Base-by-base conservation (phyloP, 2,888 invertebrate genomes). In the Scaptomyza tumidula region DNA sequence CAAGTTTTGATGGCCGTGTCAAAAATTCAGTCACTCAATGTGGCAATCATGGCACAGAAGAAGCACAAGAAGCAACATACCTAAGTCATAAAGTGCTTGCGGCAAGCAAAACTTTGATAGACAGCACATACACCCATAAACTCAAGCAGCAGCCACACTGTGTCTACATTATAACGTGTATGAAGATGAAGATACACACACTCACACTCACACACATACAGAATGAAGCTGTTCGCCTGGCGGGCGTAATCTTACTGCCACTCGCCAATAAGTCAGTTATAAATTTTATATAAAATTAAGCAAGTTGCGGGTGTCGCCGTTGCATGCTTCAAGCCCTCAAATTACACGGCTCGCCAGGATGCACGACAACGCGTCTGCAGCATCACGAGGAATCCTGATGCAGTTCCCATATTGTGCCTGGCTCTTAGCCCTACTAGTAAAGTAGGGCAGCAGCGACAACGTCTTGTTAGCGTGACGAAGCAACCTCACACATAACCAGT, bases 261-360 rank as follows among this genome's bases (percentile, higher is more conserved):
- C 86, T 69, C 87, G 89, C 80, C 88, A 85, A 86, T 89, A 89
- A 87, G 89, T 87, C 86, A 80, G 82, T 85, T 86, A 87, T 89
- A 89, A 86, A 89, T 88, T 86, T 89, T 78, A 86, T 83, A 75
- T 87, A 73, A 76, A 83, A 87, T 87, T 87, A 87, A 82, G 80
- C 71, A 82, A 74, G 74, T 69, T 80, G 65, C 67, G 64, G 63
- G 10, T 3, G 41, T 58, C 65, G 54, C 24, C 37, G 52, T 14
- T 60, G 69, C 52, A 31, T 33, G 37, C 14, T 37, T 44, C 63
- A 63, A 56, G 58, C 16, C 57, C 24, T 75, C 82, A 80, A 82
- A 75, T 86, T 83, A 74, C 78, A 54, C 54, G 53, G 39, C 57
- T 29, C 35, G 39, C 33, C 16, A 31, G 19, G 19, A 41, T 24